phyloP scores from a whole-genome alignment of 2,113 vertebrate species.

The Garra rufa region DNA sequence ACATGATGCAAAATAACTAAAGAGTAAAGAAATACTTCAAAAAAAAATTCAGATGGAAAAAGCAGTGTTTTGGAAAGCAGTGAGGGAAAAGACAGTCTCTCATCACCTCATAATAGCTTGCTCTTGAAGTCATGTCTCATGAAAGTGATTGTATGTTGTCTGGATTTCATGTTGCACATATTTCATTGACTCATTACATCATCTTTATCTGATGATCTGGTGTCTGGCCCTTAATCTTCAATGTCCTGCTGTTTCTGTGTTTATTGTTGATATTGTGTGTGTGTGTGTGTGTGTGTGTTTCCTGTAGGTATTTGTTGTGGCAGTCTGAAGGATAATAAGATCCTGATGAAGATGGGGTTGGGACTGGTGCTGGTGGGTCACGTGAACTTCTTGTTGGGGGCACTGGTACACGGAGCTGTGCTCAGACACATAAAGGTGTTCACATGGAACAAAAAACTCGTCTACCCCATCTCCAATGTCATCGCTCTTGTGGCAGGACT shows the following conservation, averaged over 20 bases:
- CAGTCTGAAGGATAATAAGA: constrained; percentile 77
- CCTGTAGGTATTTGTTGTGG: constrained; percentile 71
- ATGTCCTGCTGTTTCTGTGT: not conserved
- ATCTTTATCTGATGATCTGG: not conserved
- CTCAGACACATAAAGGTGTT: constrained; percentile 80
- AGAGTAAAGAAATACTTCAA: not conserved
- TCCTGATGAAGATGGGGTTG: constrained; percentile 92
- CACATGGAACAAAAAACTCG: constrained; percentile 65
- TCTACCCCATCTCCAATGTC: constrained; percentile 82
- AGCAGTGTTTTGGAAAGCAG: too few relatives aligned
- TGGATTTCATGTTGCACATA: not conserved
- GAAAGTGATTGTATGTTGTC: not conserved
- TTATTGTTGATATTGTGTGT: not conserved
- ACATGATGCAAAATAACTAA: not conserved
- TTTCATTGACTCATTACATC: not conserved
- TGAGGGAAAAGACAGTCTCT: not conserved
- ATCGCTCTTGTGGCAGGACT: constrained; percentile 80
- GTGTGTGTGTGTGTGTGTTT: not conserved
- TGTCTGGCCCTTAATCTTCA: not conserved
- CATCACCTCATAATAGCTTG: not conserved
- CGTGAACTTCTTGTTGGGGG: constrained; percentile 83
- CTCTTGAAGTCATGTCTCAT: not conserved
- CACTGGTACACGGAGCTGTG: constrained; percentile 83
- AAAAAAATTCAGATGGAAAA: too few relatives aligned
- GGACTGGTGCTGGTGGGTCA: constrained; percentile 88